Base-by-base conservation (phyloP, 2,113 vertebrate species). In the Girardinichthys multiradiatus region DNA sequence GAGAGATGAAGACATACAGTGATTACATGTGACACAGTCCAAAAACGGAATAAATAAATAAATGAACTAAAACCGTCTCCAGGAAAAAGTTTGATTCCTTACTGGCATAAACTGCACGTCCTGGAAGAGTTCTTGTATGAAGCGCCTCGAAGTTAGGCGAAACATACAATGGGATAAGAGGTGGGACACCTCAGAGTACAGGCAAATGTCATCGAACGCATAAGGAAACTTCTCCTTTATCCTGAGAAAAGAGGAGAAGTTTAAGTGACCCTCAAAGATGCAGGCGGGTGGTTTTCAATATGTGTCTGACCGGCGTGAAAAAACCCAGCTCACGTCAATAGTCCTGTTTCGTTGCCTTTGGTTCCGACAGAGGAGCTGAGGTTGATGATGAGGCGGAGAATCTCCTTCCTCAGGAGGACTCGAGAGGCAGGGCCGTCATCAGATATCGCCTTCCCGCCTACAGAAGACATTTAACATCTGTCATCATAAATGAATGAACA, bases 171-270 rank as follows among this genome's bases (percentile, higher is more conserved):
- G 96, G 60, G 97, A 95, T 85, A 99, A 87, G 83, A 99, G 91
- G 90, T 97, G 93, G 57, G 97, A 99, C 29, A 99, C 98, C 92
- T 99, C 98, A 0, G 98, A 99, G 86, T 99, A 99, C 87, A 99
- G 95, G 91, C 98, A 99, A 82, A 99, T 98, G 85, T 99, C 98
- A 63, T 99, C 98, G 78, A 99, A 99, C 0, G 97, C 97, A 70
- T 98, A 97, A 0, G 98, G 96, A 77, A 99, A 99, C 85, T 99
- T 99, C 91, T 99, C 98, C 82, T 99, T 99, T 91, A 99, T 99
- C 89, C 98, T 99, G 81, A 79, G 70, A 35, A 21, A 30, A 89
- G 62, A 72, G 59, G 4, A 68, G 51, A 64, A 12, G n/a, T 5
- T 48, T 7, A 21, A 9, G 15, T 24, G 48, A 54, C 24, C 48